Base-by-base conservation (phyloP, 2,113 vertebrate species). In the Sprattus sprattus region DNA sequence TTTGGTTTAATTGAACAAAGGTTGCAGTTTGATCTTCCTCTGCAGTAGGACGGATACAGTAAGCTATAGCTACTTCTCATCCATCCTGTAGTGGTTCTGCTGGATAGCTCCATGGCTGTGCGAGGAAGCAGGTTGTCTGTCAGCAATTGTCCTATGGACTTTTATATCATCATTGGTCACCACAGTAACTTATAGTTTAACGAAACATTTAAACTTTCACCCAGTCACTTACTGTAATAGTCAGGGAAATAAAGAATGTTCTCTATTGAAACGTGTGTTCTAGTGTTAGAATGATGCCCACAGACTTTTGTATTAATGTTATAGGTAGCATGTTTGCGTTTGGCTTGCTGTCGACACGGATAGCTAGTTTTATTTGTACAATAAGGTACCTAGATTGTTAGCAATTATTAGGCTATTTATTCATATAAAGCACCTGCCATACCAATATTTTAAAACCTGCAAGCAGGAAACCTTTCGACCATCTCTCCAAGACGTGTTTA, bases 101-200 rank as follows among this genome's bases (percentile, higher is more conserved):
- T 78, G 71, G 71, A 78, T 78, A 78, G 71, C 71, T 78, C 71
- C 71, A 78, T 78, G 71, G 71, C 71, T n/a, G 71, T 78, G 71
- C 71, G 32, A 32, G 71, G 71, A 39, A 39, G 71, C 71, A 78
- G 71, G 16, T 78, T 78, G 71, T 78, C 71, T 78, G 32, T 39
- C 71, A 78, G 71, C 71, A 78, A 39, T 64, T 78, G 71, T 78
- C 71, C 25, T 78, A 78, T 78, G 32, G 71, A 78, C 71, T 44
- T 67, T 39, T 44, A 78, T 32, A 78, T 32, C 71, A 78, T 78
- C 71, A 78, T 13, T 13, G 71, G 25, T 78, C 32, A 78, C 13
- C 28, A 44, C 2, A 44, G 71, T 78, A 39, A 39, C 39, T 39
- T 39, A 28, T 16, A 78, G 71, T 44, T 78, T 39, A 44, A 78